A percentile compares a stretch with the other conserved stretches of the same genome.
phyloP scores from a whole-genome alignment of 2,888 invertebrate species.

The Liodrosophila aerea region DNA sequence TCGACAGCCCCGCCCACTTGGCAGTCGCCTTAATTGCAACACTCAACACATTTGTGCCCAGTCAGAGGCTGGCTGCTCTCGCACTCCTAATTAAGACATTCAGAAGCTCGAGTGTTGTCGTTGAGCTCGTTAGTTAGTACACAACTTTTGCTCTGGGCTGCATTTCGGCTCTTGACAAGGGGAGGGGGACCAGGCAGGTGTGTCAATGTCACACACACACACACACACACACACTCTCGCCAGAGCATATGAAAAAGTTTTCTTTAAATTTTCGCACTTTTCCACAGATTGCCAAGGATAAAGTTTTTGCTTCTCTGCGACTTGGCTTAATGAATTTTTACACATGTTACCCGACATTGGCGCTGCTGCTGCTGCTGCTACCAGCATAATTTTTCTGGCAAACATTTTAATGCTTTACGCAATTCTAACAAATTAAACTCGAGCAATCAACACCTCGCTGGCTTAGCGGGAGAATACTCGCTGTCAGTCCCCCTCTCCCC shows the following conservation, averaged over 20 bases:
- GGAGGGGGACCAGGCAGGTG: neutral
- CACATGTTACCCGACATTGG: slow-evolving; percentile 42
- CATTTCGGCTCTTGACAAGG: neutral
- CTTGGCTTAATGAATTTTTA: slow-evolving; percentile 67
- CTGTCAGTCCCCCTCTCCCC: neutral
- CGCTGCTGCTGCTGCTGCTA: neutral
- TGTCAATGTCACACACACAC: too few relatives aligned
- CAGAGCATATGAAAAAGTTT: slow-evolving; percentile 52
- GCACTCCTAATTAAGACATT: slow-evolving; percentile 74
- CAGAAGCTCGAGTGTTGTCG: slow-evolving; percentile 73
- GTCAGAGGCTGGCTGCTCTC: slow-evolving; percentile 43
- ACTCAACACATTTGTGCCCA: slow-evolving; percentile 58
- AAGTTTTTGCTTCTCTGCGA: slow-evolving; percentile 45
- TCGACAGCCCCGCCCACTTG: slow-evolving; percentile 33
- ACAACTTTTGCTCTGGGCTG: slow-evolving; percentile 71
- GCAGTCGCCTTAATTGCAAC: slow-evolving; percentile 67
- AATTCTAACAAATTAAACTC: slow-evolving; percentile 76
- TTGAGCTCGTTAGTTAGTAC: slow-evolving; percentile 77
- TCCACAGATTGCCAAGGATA: slow-evolving; percentile 61
- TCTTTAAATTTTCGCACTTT: slow-evolving; percentile 74
- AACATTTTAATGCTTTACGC: slow-evolving; percentile 76
- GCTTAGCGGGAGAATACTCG: slow-evolving; percentile 21
- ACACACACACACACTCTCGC: too few relatives aligned
- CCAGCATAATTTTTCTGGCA: slow-evolving; percentile 65
- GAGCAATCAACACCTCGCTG: slow-evolving; percentile 73